Evolutionary conservation across 2,797 vertebrate genomes (phyloP).

Genomic region (Melopsittacus undulatus): DNA sequence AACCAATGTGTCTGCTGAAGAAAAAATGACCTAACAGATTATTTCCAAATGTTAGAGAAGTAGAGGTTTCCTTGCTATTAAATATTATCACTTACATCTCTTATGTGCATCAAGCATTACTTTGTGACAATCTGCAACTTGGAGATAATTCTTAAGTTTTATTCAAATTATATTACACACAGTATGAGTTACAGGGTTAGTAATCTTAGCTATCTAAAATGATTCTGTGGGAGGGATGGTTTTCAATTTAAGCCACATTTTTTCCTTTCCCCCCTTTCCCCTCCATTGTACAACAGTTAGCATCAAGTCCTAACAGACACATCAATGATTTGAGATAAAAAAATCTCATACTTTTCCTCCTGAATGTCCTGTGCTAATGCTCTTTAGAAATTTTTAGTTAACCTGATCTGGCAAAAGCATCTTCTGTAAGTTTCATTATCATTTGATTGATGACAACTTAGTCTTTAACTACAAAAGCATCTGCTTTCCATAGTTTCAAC

Average conservation of each 20-base stretch:
- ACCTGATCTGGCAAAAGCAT: background rate
- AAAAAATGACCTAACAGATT: slow-evolving; percentile 15
- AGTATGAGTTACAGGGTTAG: no score
- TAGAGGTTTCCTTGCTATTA: slow-evolving; percentile 21
- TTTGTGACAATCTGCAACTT: background rate
- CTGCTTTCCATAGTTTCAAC: background rate
- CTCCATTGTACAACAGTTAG: background rate
- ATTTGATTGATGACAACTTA: background rate
- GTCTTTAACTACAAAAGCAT: background rate
- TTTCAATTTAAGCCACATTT: slow-evolving; percentile 22
- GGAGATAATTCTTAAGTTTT: slow-evolving; percentile 14
- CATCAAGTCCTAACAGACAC: background rate
- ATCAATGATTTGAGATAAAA: background rate
- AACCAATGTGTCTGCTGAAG: background rate
- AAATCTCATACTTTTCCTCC: background rate
- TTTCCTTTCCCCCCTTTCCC: background rate
- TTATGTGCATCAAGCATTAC: background rate
- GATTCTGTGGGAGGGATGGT: slow-evolving; percentile 31
- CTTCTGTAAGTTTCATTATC: background rate
- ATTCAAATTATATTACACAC: slow-evolving; percentile 22
- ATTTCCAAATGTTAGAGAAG: slow-evolving; percentile 52
- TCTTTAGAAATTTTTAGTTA: background rate
- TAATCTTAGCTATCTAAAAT: slow-evolving; percentile 31
- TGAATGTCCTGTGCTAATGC: background rate
- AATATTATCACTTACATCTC: slow-evolving; percentile 14